phyloP scores from a whole-genome alignment of 2,888 invertebrate species.

The Habrosyne pyritoides region DNA sequence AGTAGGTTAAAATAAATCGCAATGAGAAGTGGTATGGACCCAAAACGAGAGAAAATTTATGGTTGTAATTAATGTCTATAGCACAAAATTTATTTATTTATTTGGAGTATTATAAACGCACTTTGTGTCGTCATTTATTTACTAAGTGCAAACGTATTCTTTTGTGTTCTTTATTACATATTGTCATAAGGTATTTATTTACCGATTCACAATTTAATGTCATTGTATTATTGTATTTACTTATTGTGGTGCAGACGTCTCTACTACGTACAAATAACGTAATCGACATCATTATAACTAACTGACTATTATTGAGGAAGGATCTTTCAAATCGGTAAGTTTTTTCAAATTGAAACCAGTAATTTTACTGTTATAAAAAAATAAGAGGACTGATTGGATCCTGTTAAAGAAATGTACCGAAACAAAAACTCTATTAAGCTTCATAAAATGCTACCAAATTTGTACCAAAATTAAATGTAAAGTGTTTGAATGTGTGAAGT shows the following conservation, averaged over 20 bases:
- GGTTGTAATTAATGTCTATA: not conserved
- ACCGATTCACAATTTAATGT: not conserved
- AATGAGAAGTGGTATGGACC: too few relatives aligned
- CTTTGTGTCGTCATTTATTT: not conserved
- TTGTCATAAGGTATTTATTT: not conserved
- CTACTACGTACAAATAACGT: not conserved
- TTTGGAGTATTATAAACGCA: not conserved
- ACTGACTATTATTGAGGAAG: not conserved
- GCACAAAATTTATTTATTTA: not conserved
- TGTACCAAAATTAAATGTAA: slow-evolving; percentile 21
- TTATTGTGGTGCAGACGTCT: not conserved
- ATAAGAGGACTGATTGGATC: not conserved
- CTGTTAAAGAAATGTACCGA: not conserved
- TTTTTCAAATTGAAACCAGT: not conserved
- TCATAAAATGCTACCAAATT: slow-evolving; percentile 34
- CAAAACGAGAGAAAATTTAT: not conserved
- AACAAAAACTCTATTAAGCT: slow-evolving; percentile 22
- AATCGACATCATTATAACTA: not conserved
- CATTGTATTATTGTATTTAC: not conserved
- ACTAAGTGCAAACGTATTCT: not conserved
- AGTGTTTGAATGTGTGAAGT: slow-evolving; percentile 43
- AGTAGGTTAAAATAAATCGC: too few relatives aligned
- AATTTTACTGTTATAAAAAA: not conserved
- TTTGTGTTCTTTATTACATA: not conserved
- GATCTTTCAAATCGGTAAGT: not conserved